Conservation (phyloP, 2,113 vertebrate species). For the Lichenostomus cassidix region DNA sequence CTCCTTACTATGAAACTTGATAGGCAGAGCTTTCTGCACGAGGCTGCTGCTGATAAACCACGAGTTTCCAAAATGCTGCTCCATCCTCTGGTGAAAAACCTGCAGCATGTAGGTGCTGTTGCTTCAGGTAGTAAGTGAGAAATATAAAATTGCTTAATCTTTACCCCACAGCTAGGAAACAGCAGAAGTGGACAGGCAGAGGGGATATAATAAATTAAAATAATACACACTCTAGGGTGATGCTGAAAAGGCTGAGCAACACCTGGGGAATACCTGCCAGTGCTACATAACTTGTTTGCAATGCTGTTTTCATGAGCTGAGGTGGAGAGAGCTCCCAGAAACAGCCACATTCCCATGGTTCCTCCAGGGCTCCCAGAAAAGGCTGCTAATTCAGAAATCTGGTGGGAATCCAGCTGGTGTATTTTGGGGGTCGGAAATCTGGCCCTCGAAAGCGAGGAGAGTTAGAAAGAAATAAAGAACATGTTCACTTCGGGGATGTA, state of each 20-base stretch:
- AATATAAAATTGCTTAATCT: not conserved
- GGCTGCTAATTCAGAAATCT: not conserved
- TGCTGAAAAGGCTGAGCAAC: not conserved
- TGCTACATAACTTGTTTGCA: not conserved
- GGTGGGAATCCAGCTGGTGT: not conserved
- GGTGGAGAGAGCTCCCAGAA: not conserved
- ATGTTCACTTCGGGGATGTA: not conserved
- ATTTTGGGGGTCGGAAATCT: not conserved
- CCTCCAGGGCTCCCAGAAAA: not conserved
- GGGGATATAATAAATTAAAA: not conserved
- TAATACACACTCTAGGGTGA: not conserved
- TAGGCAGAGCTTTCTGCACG: not conserved
- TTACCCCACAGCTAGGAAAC: not conserved
- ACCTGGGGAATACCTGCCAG: not conserved
- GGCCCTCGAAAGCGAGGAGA: not conserved
- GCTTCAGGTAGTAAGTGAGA: not conserved
- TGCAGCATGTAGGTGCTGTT: not conserved
- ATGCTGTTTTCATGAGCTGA: fast-evolving
- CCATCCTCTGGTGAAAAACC: not conserved
- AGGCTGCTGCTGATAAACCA: not conserved
- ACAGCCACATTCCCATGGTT: not conserved
- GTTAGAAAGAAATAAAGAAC: not conserved
- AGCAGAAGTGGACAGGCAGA: not conserved
- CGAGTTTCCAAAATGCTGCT: not conserved
- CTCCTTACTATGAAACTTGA: not conserved